A percentile compares a stretch with the other conserved stretches of the same genome.
These are phyloP conservation scores for Steatornis caripensis DNA, from an alignment of 2,113 vertebrate species.

Conservation along the genomic window DNA sequence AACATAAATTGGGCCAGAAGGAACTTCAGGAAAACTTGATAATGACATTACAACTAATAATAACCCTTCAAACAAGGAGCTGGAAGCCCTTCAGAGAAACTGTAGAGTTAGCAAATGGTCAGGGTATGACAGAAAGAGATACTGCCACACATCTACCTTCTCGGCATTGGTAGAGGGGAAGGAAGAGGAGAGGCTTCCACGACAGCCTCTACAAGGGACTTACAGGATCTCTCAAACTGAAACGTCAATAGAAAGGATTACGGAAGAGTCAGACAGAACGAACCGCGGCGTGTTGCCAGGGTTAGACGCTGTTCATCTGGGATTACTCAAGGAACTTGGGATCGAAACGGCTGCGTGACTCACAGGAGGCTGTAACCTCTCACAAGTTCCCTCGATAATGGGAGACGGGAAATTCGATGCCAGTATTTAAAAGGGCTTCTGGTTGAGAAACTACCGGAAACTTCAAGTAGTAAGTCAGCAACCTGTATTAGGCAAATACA, in stretches of 20 bases:
- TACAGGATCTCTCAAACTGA: not conserved
- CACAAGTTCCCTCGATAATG: not conserved
- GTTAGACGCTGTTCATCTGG: not conserved
- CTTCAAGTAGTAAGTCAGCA: not conserved
- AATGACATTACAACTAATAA: not conserved
- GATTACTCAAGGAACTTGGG: not conserved
- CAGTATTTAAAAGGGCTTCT: not conserved
- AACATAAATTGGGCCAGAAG: not conserved
- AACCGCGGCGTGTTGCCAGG: not conserved
- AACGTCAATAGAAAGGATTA: not conserved
- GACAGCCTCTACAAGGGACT: not conserved
- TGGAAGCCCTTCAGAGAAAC: not conserved
- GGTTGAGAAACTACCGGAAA: not conserved
- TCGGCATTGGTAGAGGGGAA: not conserved
- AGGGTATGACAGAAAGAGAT: not conserved
- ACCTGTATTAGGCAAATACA: not conserved
- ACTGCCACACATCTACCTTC: not conserved
- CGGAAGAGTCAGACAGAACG: not conserved
- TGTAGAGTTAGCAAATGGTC: not conserved
- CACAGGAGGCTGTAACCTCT: not conserved
- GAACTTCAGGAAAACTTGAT: not conserved
- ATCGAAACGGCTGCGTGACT: fast-evolving
- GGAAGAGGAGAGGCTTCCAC: not conserved
- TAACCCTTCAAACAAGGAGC: not conserved
- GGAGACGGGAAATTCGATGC: not conserved